Evolutionary conservation across 2,888 invertebrate species (phyloP).

Genomic region (Zeuzera pyrina): DNA sequence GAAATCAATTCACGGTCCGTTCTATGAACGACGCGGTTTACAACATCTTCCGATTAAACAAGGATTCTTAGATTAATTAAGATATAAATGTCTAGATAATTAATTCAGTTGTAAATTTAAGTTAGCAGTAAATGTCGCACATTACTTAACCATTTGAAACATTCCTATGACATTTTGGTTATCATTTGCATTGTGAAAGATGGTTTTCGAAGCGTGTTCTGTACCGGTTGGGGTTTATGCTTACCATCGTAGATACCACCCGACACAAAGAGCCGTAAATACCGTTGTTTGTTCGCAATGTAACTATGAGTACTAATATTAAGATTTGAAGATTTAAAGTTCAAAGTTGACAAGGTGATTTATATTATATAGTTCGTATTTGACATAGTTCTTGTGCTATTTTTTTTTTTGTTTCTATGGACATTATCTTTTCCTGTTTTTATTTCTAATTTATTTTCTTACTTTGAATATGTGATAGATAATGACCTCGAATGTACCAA

Average conservation of each 20-base stretch:
- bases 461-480: constrained; percentile 55
- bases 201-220: constrained; percentile 8
- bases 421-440: constrained; percentile 53
- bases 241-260: constrained; percentile 18
- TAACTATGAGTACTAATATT: constrained; percentile 60
- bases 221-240: constrained; percentile 14
- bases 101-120: constrained; percentile 71
- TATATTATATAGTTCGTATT: constrained; percentile 63
- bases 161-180: constrained; percentile 69
- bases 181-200: constrained; percentile 46
- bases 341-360: constrained; percentile 70
- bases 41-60: constrained; percentile 60
- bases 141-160: constrained; percentile 68
- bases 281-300: constrained; percentile 37
- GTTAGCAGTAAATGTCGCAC: constrained; percentile 69
- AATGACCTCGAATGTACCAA: constrained; percentile 66
- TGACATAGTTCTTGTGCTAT: constrained; percentile 60
- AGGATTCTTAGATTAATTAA: constrained; percentile 62
- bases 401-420: constrained; percentile 57
- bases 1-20: constrained; percentile 65
- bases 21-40: constrained; percentile 68
- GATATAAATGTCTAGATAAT: constrained; percentile 58
- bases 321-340: constrained; percentile 66
- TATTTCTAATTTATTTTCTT: constrained; percentile 61
- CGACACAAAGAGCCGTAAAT: constrained; percentile 13